Evolutionary conservation across 1,140 invertebrate genomes (phyloP), one percentile per base, ranked within the genome.

Genomic region (Callitettix versicolor): DNA sequence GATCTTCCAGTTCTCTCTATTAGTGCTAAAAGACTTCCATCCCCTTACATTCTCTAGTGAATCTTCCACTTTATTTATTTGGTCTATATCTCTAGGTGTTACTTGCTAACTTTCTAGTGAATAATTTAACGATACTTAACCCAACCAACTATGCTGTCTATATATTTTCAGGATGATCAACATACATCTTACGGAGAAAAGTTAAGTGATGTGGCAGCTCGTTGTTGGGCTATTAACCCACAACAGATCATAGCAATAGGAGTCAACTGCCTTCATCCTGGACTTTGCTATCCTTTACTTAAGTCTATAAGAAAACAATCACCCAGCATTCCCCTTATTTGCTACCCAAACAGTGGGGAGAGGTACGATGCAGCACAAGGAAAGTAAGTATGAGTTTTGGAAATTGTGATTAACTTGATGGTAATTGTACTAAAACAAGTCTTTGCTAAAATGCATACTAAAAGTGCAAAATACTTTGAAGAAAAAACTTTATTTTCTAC

Each of bases 211-310:
- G 76, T 78, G 4, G 79, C 79, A 1, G 67, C 75, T 59, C 72
- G 68, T 55, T 85, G 80, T 68, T 88, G 79, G 72, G 75, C 75
- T 55, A 67, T 67, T 21, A 78, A 76, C 61, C 77, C 79, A 2
- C 71, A 80, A 15, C 81, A 88, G 67, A 72, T 89, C 33, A 71
- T 85, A 33, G 91, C 81, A 2, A 76, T 95, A 44, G 93, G 92
- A 1, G 79, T 91, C 0, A 96, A 96, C 69, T 96, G 93, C 69
- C 76, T 88, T 1, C 70, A 78, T 48, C 85, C 88, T 1, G 69
- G 70, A 21, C 64, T 71, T 62, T 76, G 86, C 2, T 65, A 67
- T 0, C 65, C 74, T 1, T 66, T 88, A 1, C 67, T 88, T 15
- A 62, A 68, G 48, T 68, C 68, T 34, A 68, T 82, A 30, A 70